Percentiles rank a stretch among this genome's conserved stretches.
These are phyloP conservation scores for Cynocephalus volans DNA, from an alignment of 2,113 vertebrate genomes.

Conservation along the genomic window DNA sequence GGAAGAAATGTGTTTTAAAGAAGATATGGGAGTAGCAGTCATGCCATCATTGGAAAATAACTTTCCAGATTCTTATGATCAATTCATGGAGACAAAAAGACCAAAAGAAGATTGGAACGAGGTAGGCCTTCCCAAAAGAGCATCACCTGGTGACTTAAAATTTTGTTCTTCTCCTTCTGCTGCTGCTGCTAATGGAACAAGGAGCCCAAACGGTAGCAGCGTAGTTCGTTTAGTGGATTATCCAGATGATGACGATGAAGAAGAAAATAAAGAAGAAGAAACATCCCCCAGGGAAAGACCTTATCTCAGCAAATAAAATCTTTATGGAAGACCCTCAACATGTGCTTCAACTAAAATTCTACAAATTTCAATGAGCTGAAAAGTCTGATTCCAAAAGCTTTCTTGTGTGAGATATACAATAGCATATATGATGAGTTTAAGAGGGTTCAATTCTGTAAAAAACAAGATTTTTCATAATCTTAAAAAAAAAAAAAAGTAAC, in stretches of 20 bases:
- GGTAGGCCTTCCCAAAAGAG: slow-evolving; percentile 87
- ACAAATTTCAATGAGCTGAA: slow-evolving; percentile 88
- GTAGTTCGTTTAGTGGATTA: slow-evolving; percentile 90
- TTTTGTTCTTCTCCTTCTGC: slow-evolving; percentile 88
- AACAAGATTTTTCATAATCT: slow-evolving; percentile 86
- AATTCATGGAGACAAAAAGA: slow-evolving; percentile 94
- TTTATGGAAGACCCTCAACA: slow-evolving; percentile 33
- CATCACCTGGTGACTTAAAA: slow-evolving; percentile 86
- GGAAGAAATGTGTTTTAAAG: slow-evolving; percentile 93
- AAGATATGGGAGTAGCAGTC: slow-evolving; percentile 89
- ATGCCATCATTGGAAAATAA: slow-evolving; percentile 91
- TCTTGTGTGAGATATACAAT: slow-evolving; percentile 88
- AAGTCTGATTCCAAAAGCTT: slow-evolving; percentile 88
- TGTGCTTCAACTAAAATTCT: slow-evolving; percentile 89
- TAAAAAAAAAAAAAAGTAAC: slow-evolving; percentile 87
- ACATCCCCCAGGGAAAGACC: slow-evolving; percentile 93
- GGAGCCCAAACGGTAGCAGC: slow-evolving; percentile 89
- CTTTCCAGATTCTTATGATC: slow-evolving; percentile 93
- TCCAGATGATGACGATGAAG: slow-evolving; percentile 93
- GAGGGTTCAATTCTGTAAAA: slow-evolving; percentile 87
- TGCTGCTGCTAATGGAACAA: slow-evolving; percentile 90
- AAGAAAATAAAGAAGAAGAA: slow-evolving; percentile 92
- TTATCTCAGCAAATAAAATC: slow-evolving; percentile 93
- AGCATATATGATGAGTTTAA: slow-evolving; percentile 87
- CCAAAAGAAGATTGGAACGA: slow-evolving; percentile 91